Conservation (phyloP, 2,797 vertebrate species). For the Australoheros facetus region DNA sequence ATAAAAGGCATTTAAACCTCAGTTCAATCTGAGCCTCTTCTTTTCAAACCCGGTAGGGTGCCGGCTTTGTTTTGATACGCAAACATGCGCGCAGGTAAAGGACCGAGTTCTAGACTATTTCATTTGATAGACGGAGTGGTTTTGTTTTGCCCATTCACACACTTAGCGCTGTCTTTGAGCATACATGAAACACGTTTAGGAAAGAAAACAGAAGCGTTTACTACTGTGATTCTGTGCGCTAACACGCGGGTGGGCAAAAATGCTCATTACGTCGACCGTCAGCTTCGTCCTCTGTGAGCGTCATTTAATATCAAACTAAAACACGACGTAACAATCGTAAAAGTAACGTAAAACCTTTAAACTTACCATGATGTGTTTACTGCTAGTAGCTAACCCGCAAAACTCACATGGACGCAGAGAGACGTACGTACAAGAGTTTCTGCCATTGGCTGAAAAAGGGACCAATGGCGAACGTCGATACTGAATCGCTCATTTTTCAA, state of each 20-base stretch:
- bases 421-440: not conserved
- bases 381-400: not conserved
- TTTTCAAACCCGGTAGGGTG: too few relatives aligned
- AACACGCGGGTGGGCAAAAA: not conserved
- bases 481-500: slow-evolving; percentile 19
- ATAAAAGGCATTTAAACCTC: not conserved
- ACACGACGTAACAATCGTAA: not conserved
- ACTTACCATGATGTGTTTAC: slow-evolving; percentile 66
- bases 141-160: not conserved
- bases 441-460: slow-evolving; percentile 50
- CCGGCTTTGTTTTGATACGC: not conserved
- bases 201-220: not conserved
- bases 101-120: not conserved
- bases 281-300: too few relatives aligned
- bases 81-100: not conserved
- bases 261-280: not conserved
- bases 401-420: slow-evolving; percentile 50
- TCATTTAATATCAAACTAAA: not conserved
- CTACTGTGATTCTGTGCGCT: not conserved
- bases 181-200: not conserved
- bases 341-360: not conserved
- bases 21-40: too few relatives aligned
- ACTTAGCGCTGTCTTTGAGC: not conserved
- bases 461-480: slow-evolving; percentile 57
- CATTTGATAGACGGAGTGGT: not conserved